These are phyloP conservation scores for Mugil cephalus DNA, from an alignment of 2,113 vertebrate genomes.

Conservation along the genomic window DNA sequence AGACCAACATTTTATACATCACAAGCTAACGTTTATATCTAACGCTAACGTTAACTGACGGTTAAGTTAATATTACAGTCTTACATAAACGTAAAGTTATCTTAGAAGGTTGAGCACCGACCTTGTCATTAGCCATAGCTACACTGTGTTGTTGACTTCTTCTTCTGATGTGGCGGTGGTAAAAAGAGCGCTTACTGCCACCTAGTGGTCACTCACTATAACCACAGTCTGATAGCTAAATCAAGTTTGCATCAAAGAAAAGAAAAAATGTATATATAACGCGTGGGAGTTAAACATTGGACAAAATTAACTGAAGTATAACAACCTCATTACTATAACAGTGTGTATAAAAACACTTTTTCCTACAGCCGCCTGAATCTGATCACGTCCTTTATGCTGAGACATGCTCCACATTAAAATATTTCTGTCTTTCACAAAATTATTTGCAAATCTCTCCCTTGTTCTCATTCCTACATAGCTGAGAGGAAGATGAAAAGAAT, in stretches of 20 bases:
- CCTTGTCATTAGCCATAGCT: constrained; percentile 82
- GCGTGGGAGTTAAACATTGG: no score
- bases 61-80: background rate
- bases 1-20: background rate
- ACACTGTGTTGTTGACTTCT: background rate
- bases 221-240: no score
- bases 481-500: constrained; percentile 13
- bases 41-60: background rate
- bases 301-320: background rate
- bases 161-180: background rate
- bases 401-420: no score
- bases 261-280: no score
- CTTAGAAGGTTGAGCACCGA: constrained; percentile 36
- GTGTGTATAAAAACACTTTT: no score
- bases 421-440: no score
- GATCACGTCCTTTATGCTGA: background rate
- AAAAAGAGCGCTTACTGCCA: background rate
- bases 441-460: background rate
- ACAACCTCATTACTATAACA: background rate
- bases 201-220: background rate
- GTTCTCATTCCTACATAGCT: no score
- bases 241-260: no score
- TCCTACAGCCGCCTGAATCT: background rate
- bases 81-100: background rate
- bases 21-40: background rate